Conservation (phyloP, 2,113 vertebrate species). For the Pachypanchax playfairii region DNA sequence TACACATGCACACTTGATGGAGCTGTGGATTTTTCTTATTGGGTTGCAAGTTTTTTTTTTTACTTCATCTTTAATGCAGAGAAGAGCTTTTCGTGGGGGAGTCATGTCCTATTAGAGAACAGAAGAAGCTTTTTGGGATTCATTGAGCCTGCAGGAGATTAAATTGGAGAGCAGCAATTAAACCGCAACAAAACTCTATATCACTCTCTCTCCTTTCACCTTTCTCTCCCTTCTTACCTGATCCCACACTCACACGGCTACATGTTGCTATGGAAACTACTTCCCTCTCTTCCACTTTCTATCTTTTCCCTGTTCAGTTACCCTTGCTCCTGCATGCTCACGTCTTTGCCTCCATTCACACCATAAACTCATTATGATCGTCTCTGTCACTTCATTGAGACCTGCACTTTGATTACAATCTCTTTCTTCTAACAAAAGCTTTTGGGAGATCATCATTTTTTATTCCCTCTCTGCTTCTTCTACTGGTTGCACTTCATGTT, state of each 20-base stretch:
- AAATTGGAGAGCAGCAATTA: conserved; percentile 60
- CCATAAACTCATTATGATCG: conserved; percentile 2
- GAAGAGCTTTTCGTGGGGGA: background rate
- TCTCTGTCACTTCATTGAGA: conserved; percentile 34
- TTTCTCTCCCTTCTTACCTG: conserved; percentile 28
- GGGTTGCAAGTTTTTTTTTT: conserved; percentile 17
- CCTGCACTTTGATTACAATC: background rate
- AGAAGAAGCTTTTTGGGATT: conserved; percentile 35
- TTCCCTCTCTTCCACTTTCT: conserved; percentile 29
- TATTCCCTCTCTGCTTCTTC: background rate
- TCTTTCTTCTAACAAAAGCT: background rate
- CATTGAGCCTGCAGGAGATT: conserved; percentile 47
- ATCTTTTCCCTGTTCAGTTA: conserved; percentile 18
- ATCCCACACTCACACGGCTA: conserved; percentile 41
- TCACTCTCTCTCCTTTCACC: conserved; percentile 32
- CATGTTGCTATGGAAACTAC: conserved; percentile 68
- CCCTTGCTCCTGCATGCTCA: conserved; percentile 30
- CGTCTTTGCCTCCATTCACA: conserved; percentile 18
- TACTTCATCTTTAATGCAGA: background rate
- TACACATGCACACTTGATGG: background rate
- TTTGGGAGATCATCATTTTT: background rate
- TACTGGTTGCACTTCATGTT: background rate
- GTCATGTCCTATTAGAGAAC: background rate
- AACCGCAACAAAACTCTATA: conserved; percentile 47
- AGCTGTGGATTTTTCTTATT: background rate